Percentiles rank a stretch among this genome's conserved stretches.
phyloP scores from a whole-genome alignment of 2,888 invertebrate genomes.

The Trichogramma evanescens region DNA sequence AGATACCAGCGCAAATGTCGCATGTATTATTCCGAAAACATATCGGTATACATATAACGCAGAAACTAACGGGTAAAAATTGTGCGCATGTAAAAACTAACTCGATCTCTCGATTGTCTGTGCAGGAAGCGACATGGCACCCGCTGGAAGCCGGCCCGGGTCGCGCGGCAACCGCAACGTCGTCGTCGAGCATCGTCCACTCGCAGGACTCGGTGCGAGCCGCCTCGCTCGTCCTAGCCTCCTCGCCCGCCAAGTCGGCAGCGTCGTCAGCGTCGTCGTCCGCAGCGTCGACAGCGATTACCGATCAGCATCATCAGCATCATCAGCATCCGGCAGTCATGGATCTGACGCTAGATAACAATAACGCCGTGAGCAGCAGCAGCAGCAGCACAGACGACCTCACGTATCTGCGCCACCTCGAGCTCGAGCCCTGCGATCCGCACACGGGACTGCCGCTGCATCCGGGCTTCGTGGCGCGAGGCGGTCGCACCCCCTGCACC shows the following conservation, averaged over 20 bases:
- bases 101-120: no score
- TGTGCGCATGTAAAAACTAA: no score
- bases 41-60: no score
- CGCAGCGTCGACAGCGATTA: no score
- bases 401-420: conserved; percentile 60
- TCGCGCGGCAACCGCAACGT: conserved; percentile 47
- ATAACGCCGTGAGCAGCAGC: conserved; percentile 30
- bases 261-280: no score
- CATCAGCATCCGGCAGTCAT: conserved; percentile 37
- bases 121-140: conserved; percentile 47
- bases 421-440: conserved; percentile 69
- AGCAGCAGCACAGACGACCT: conserved; percentile 41
- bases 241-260: conserved; percentile 16
- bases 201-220: conserved; percentile 31
- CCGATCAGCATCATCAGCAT: no score
- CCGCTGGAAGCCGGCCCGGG: conserved; percentile 45
- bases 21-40: no score
- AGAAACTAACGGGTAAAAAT: no score
- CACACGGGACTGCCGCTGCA: conserved; percentile 49
- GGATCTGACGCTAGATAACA: conserved; percentile 41
- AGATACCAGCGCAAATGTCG: no score
- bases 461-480: conserved; percentile 52
- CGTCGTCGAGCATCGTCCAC: conserved; percentile 37
- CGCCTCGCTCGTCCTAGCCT: conserved; percentile 11
- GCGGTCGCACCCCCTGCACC: conserved; percentile 77